These are phyloP conservation scores for Macrosiphum euphorbiae DNA, from an alignment of 2,888 invertebrate species.

Conservation along the genomic window DNA sequence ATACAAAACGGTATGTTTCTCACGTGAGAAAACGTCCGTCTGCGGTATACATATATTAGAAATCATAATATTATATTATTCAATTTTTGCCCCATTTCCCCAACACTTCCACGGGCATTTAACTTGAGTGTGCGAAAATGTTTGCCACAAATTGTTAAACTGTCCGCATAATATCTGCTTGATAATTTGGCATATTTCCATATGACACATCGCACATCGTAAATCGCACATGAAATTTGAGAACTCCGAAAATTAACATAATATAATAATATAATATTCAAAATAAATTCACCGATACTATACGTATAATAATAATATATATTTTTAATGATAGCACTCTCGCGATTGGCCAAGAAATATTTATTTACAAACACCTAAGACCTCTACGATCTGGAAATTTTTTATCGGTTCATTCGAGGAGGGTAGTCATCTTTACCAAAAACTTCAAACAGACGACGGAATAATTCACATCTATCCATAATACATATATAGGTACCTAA, in stretches of 20 bases:
- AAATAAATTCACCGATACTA: neutral
- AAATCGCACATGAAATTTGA: neutral
- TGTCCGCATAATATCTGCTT: neutral
- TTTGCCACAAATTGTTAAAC: neutral
- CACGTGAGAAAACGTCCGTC: neutral
- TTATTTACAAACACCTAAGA: neutral
- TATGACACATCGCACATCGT: neutral
- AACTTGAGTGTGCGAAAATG: neutral
- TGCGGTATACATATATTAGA: neutral
- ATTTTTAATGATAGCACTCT: neutral
- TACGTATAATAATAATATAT: neutral
- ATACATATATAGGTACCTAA: neutral
- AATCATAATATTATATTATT: neutral
- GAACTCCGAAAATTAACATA: neutral
- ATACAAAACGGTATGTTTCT: slow-evolving; percentile 26
- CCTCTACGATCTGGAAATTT: neutral
- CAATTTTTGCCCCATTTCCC: neutral
- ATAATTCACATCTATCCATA: neutral
- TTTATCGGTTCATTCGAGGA: neutral
- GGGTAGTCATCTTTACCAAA: neutral
- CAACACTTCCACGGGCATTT: neutral
- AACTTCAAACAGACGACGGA: neutral
- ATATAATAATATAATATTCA: neutral
- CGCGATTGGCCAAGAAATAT: neutral
- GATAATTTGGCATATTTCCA: neutral